Percentiles rank a stretch among this genome's conserved stretches.
Evolutionary conservation across 2,888 invertebrate species (phyloP).

Genomic region (Thera obeliscata): DNA sequence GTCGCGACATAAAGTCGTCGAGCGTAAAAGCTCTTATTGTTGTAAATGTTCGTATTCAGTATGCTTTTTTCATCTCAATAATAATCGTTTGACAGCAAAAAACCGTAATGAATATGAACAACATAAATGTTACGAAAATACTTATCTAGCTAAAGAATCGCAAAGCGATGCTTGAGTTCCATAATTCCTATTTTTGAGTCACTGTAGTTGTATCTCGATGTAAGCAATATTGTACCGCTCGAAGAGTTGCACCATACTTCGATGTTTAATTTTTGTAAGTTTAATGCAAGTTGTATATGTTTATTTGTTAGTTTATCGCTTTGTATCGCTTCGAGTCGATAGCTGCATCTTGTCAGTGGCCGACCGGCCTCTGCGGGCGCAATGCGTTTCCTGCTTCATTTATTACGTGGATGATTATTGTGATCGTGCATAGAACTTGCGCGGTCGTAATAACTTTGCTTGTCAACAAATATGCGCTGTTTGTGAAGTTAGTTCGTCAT

Average conservation of each 20-base stretch:
- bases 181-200: conserved; percentile 45
- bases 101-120: conserved; percentile 39
- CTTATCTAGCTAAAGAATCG: conserved; percentile 36
- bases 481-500: conserved; percentile 32
- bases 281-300: conserved; percentile 40
- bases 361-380: not conserved
- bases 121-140: conserved; percentile 30
- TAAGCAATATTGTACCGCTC: conserved; percentile 36
- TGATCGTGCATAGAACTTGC: not conserved
- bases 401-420: conserved; percentile 6
- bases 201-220: conserved; percentile 41
- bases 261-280: conserved; percentile 39
- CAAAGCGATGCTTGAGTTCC: conserved; percentile 39
- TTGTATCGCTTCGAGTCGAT: conserved; percentile 35
- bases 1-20: conserved; percentile 9
- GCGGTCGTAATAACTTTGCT: not conserved
- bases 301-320: conserved; percentile 40
- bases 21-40: conserved; percentile 9
- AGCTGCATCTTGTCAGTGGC: conserved; percentile 1
- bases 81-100: conserved; percentile 17
- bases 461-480: conserved; percentile 16
- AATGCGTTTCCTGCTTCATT: conserved; percentile 31
- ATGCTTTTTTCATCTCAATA: conserved; percentile 24
- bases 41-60: conserved; percentile 30
- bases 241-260: conserved; percentile 35